Conservation (phyloP, 2,113 vertebrate genomes). For the Buteo buteo region DNA sequence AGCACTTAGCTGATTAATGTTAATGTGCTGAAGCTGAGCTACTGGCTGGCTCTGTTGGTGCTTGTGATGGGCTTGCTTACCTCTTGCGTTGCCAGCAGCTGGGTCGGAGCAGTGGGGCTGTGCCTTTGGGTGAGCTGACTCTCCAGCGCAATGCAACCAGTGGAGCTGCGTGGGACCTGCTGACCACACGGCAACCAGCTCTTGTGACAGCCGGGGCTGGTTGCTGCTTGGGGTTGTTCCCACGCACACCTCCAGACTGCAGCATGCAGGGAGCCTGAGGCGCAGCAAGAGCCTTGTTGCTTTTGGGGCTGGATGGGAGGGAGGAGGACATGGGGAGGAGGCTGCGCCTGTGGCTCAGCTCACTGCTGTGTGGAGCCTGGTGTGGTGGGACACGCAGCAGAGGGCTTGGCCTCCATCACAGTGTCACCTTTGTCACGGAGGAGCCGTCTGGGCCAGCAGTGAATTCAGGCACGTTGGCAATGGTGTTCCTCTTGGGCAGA, state of each 20-base stretch:
- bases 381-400: rapidly evolving
- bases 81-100: rapidly evolving
- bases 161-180: not conserved
- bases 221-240: not conserved
- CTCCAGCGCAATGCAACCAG: not conserved
- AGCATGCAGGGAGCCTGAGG: not conserved
- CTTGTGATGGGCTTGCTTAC: not conserved
- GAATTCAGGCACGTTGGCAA: conserved; percentile 1
- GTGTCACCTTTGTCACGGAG: conserved; percentile 11
- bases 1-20: not conserved
- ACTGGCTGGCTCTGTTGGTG: not conserved
- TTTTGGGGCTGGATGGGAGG: not conserved
- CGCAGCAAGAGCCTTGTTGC: not conserved
- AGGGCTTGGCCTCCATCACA: conserved; percentile 22
- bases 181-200: not conserved
- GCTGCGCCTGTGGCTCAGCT: not conserved
- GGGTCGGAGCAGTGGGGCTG: rapidly evolving
- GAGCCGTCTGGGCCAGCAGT: not conserved
- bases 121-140: not conserved
- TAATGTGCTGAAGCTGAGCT: not conserved
- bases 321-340: not conserved
- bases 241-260: not conserved
- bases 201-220: not conserved
- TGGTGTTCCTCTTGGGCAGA: conserved; percentile 24
- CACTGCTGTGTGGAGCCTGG: not conserved